Base-by-base conservation (phyloP, 2,797 vertebrate species). In the Eutrigla gurnardus region DNA sequence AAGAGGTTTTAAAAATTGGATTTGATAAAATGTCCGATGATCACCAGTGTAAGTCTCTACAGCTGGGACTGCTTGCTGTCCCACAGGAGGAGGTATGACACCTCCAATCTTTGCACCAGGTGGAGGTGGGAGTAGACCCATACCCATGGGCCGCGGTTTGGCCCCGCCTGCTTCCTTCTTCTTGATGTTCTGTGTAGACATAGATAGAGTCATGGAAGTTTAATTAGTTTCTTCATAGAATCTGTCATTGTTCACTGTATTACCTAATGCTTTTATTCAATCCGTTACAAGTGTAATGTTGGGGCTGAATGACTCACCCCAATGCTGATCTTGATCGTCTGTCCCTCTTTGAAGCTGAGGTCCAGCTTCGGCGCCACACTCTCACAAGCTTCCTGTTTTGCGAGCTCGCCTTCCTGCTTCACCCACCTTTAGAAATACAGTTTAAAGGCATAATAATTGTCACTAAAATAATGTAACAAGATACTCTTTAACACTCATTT, bases 241-340 rank as follows among this genome's bases (percentile, higher is more conserved):
- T n/a, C 10, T 4, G 5, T 65, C 17, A 33, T 7, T 25, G 9
- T 18, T 59, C 17, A 17, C 25, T n/a, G 25, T n/a, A 32, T 52
- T 8, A 45, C 43, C 47, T 47, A 47, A 9, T 37, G 10, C 1
- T 13, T 49, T 52, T 4, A 40, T 37, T 37, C 5, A 18, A 9
- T 13, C 13, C 7, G 55, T n/a, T 36, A 15, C 10, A 25, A 58
- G 11, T 47, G 37, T 36, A 1, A 17, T 32, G 6, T 35, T 6
- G 1, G 8, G 0, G 17, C n/a, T 12, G 37, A 43, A 46, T 18
- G 15, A 46, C 94, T 96, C 92, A 99, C 98, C 89, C 96, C 97
- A 0, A 99, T 97, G 93, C 92, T 98, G 83, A 99, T 96, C 82
- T 97, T 99, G 91, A 99, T 99, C 37, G 98, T 99, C 86, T 99